phyloP scores from a whole-genome alignment of 2,888 invertebrate species.

The Trissonchulus sp. region DNA sequence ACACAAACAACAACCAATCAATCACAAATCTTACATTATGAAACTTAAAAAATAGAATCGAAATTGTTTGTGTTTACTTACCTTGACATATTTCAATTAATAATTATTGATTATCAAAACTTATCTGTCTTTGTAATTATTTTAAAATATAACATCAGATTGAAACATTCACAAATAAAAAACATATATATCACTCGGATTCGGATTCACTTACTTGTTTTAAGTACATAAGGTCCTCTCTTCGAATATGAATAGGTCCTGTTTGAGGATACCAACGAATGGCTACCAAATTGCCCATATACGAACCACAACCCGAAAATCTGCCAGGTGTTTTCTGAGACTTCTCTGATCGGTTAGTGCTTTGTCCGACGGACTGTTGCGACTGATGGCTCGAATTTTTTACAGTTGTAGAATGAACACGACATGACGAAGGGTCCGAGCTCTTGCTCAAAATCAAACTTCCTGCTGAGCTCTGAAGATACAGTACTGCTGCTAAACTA shows the following conservation, averaged over 20 bases:
- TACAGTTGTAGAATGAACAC: too few relatives aligned
- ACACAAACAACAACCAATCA: too few relatives aligned
- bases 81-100: neutral
- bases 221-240: neutral
- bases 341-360: neutral
- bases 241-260: neutral
- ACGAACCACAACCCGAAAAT: neutral
- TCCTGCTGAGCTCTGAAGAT: neutral
- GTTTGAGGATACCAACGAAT: neutral
- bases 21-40: neutral
- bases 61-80: neutral
- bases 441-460: neutral
- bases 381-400: neutral
- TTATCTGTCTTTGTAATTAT: too few relatives aligned
- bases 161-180: too few relatives aligned
- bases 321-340: neutral
- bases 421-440: too few relatives aligned
- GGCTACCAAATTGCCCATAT: neutral
- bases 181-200: too few relatives aligned
- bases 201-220: neutral
- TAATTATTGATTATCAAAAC: too few relatives aligned
- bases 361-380: neutral
- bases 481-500: neutral
- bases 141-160: too few relatives aligned
- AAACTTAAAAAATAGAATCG: neutral